phyloP scores from a whole-genome alignment of 1,140 invertebrate genomes.

The Bombyx mandarina region DNA sequence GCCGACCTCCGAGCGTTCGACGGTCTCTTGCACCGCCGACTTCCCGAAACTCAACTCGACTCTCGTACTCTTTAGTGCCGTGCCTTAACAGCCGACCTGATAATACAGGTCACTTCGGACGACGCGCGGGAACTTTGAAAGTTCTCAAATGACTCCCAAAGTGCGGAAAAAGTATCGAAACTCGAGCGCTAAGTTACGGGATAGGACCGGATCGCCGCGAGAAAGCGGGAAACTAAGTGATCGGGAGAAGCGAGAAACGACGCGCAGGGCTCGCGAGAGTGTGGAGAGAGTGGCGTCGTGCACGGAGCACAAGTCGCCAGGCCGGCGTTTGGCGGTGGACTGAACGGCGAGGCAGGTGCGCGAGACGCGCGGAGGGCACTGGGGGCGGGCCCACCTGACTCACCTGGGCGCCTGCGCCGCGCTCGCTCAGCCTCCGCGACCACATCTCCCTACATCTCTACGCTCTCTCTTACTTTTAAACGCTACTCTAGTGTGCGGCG shows the following conservation, averaged over 20 bases:
- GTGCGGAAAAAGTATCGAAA: constrained; percentile 26
- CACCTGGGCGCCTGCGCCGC: constrained; percentile 67
- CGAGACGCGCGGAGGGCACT: constrained; percentile 50
- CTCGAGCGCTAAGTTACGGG: constrained; percentile 27
- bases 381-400: constrained; percentile 55
- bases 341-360: constrained; percentile 59
- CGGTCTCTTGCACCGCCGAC: constrained; percentile 49
- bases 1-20: constrained; percentile 49
- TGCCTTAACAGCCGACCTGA: constrained; percentile 14
- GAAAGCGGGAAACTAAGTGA: constrained; percentile 55
- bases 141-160: constrained; percentile 28
- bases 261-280: constrained; percentile 59
- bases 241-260: constrained; percentile 57
- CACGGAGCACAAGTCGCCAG: constrained; percentile 65
- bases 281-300: constrained; percentile 60
- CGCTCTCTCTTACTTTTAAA: constrained; percentile 16
- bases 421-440: constrained; percentile 51
- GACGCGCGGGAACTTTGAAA: constrained; percentile 42
- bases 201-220: constrained; percentile 34
- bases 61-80: constrained; percentile 10
- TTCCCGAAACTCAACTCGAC: constrained; percentile 23
- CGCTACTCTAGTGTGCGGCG: constrained; percentile 8
- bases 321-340: constrained; percentile 66
- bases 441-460: constrained; percentile 14
- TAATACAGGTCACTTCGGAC: constrained; percentile 1